Percentiles rank a stretch among this genome's conserved stretches.
Evolutionary conservation across 1,140 invertebrate species (phyloP).

Genomic region (Atta colombica): DNA sequence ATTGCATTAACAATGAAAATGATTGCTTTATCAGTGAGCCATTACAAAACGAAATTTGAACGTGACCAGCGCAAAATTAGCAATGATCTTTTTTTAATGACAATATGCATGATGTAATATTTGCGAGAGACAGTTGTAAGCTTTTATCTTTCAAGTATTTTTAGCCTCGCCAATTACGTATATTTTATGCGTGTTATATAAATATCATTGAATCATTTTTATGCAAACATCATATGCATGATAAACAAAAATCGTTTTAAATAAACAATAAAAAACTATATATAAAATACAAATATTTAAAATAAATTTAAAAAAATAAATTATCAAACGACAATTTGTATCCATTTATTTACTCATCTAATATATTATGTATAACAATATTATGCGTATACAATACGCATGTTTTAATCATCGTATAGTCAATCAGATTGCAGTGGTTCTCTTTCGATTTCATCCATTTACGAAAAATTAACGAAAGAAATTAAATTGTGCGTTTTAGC

Average conservation of each 20-base stretch:
- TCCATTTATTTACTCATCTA: neutral
- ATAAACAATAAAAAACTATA: neutral
- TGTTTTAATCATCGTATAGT: neutral
- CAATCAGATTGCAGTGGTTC: neutral
- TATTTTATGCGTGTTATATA: neutral
- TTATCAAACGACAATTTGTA: neutral
- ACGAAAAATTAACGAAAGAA: neutral
- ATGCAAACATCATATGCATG: neutral
- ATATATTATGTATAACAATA: constrained; percentile 4
- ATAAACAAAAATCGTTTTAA: neutral
- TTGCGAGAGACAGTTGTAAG: neutral
- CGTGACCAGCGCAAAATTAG: constrained; percentile 19
- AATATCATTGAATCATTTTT: constrained; percentile 5
- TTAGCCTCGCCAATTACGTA: neutral
- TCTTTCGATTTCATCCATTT: constrained; percentile 10
- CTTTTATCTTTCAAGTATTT: neutral
- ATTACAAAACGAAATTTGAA: constrained; percentile 45
- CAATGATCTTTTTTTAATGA: constrained; percentile 40
- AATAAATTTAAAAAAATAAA: constrained; percentile 8
- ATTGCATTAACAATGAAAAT: constrained; percentile 50
- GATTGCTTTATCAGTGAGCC: constrained; percentile 36
- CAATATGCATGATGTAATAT: constrained; percentile 40
- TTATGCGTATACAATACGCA: constrained; percentile 1
- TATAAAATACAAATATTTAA: neutral
- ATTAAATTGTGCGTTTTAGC: neutral